Base-by-base conservation (phyloP, 2,113 vertebrate species). In the Sinocyclocheilus maitianheensis region DNA sequence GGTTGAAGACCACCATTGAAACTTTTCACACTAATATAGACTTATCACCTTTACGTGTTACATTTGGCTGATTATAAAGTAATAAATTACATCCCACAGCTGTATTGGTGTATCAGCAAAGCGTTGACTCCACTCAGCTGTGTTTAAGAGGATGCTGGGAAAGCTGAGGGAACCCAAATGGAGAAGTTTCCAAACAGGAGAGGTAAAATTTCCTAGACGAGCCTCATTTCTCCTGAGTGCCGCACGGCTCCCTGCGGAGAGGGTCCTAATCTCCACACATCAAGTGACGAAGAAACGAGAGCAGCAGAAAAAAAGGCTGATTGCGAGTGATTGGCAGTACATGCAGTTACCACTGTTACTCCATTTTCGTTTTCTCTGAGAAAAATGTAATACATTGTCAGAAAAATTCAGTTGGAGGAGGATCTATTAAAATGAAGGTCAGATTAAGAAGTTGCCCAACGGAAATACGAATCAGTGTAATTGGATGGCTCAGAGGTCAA, bases 281-380 rank as follows among this genome's bases (percentile, higher is more conserved):
- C 92, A 92, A 94, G 94, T 91, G 92, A 94, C 92, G 92, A 93
- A 91, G 90, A 91, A 76, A 71, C 77, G 48, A 74, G 83, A 80
- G 71, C 71, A 46, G 26, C 55, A 72, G 58, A 88, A 92, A 92
- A 82, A 93, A 93, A 91, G 91, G 89, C 93, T 95, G 95, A 96
- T 95, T 95, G 94, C 94, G 24, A 89, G 93, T 95, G 95, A 96
- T 95, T 96, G 95, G 95, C 95, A 94, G 93, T 86, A 88, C 89
- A 91, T 91, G 89, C 87, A 82, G 95, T 95, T 94, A 92, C 94
- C 94, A 94, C 93, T 94, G 93, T 93, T 94, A 95, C 94, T 92
- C 91, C 88, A 92, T 93, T 95, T 94, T 92, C 87, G 92, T 87
- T 94, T 94, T 87, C 91, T 92, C 12, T 43, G 16, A 90, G 91